Percentiles rank a stretch among this genome's conserved stretches.
Evolutionary conservation across 1,140 invertebrate species (phyloP).

Genomic region (Hycleus cichorii): DNA sequence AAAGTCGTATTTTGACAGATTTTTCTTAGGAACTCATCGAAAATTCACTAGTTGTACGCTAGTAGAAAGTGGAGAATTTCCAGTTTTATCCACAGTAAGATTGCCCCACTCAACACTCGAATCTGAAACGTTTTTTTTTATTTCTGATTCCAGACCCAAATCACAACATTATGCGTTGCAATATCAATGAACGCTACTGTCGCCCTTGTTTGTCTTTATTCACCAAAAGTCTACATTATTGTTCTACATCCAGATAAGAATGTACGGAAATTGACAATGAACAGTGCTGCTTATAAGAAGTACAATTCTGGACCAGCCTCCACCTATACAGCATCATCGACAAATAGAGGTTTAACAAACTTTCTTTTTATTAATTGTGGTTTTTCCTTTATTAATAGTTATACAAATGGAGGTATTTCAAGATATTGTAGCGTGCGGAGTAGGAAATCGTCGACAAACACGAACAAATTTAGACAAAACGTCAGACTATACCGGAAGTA

Average conservation of each 20-base stretch:
- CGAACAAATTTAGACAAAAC: background rate
- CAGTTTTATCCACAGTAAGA: too few species aligned
- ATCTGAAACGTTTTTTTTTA: too few species aligned
- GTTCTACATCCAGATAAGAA: slow-evolving; percentile 65
- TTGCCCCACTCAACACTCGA: too few species aligned
- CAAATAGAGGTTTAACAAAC: slow-evolving; percentile 14
- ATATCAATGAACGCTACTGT: slow-evolving; percentile 66
- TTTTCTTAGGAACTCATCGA: too few species aligned
- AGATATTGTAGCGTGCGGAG: too few species aligned
- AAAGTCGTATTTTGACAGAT: too few species aligned
- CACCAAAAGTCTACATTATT: slow-evolving; percentile 67
- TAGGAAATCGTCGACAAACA: background rate
- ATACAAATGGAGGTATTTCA: too few species aligned
- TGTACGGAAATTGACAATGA: slow-evolving; percentile 43
- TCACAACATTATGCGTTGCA: slow-evolving; percentile 64
- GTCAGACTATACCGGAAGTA: background rate
- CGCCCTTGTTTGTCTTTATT: slow-evolving; percentile 63
- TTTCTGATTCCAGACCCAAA: slow-evolving; percentile 51
- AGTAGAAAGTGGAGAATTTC: too few species aligned
- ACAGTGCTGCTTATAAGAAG: slow-evolving; percentile 42
- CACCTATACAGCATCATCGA: slow-evolving; percentile 27
- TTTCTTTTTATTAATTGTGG: background rate
- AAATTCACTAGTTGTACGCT: too few species aligned
- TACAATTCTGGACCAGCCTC: slow-evolving; percentile 31
- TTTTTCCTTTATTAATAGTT: too few species aligned